Percentiles rank a stretch among this genome's conserved stretches.
phyloP scores from a whole-genome alignment of 2,888 invertebrate genomes.

The Cryptosula pallasiana region DNA sequence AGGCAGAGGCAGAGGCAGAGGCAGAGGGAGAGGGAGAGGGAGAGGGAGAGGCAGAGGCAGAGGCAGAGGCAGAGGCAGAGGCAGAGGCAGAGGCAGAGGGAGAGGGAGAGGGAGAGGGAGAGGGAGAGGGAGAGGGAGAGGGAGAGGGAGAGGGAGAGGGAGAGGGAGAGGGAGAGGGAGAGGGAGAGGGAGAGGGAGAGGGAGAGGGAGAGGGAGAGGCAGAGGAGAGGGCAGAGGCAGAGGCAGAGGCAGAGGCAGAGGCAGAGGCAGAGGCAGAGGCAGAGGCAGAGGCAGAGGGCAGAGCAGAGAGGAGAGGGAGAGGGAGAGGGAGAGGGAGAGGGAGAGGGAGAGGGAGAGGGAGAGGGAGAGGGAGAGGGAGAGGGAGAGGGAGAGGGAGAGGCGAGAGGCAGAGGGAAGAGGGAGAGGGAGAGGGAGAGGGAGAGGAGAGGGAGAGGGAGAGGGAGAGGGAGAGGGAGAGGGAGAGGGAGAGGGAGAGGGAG shows the following conservation, averaged over 20 bases:
- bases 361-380: slow-evolving; percentile 17
- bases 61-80: slow-evolving; percentile 1
- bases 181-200: slow-evolving; percentile 2
- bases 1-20: slow-evolving; percentile 11
- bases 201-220: slow-evolving; percentile 12
- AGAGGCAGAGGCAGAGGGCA: slow-evolving; percentile 9
- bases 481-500: slow-evolving; percentile 23
- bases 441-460: slow-evolving; percentile 19
- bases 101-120: slow-evolving; percentile 9
- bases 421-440: slow-evolving; percentile 23
- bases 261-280: slow-evolving; percentile 9
- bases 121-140: slow-evolving; percentile 7
- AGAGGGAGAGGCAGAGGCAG: slow-evolving; percentile 19
- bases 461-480: slow-evolving; percentile 23
- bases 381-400: slow-evolving; percentile 22
- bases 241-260: slow-evolving; percentile 19
- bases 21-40: slow-evolving; percentile 16
- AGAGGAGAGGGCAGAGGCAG: slow-evolving; percentile 13
- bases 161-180: slow-evolving; percentile 18
- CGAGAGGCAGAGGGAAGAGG: slow-evolving; percentile 2
- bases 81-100: no score
- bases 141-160: slow-evolving; percentile 14
- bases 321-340: slow-evolving; percentile 20
- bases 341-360: slow-evolving; percentile 4
- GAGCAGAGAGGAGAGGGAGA: slow-evolving; percentile 1